Percentiles rank a stretch among this genome's conserved stretches.
Evolutionary conservation across 2,113 vertebrate genomes (phyloP).

Genomic region (Rutilus rutilus): DNA sequence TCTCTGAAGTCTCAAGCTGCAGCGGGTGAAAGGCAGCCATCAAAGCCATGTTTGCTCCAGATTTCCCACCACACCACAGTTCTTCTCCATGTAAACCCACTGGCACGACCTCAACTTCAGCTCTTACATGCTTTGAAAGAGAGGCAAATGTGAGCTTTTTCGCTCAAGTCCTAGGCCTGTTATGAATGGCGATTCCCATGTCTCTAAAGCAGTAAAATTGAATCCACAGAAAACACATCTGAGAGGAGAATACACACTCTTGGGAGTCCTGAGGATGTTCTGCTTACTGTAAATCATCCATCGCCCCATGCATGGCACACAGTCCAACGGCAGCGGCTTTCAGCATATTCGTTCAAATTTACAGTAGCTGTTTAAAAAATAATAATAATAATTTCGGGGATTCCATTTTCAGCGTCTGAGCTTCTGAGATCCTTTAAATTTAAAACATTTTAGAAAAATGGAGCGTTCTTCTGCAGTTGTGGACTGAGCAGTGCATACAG

Average conservation of each 20-base stretch:
- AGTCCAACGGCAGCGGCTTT: not conserved
- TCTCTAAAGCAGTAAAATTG: not conserved
- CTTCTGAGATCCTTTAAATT: not conserved
- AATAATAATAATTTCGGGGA: not conserved
- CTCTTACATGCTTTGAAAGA: not conserved
- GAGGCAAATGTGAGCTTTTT: not conserved
- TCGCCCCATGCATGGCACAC: not conserved
- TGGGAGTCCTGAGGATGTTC: not conserved
- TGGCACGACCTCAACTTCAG: conserved; percentile 13
- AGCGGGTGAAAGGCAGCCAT: not conserved
- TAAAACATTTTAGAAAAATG: not conserved
- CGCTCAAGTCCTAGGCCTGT: not conserved
- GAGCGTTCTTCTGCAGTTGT: not conserved
- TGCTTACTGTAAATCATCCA: conserved; percentile 18
- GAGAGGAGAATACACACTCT: not conserved
- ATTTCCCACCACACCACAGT: not conserved
- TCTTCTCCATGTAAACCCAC: conserved; percentile 6
- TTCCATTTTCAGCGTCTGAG: not conserved
- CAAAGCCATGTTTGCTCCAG: not conserved
- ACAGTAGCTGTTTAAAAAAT: not conserved
- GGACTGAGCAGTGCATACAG: not conserved
- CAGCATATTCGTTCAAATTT: not conserved
- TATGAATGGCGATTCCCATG: not conserved
- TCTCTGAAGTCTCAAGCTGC: not conserved
- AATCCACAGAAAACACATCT: not conserved